These are phyloP conservation scores for Ploceus nigricollis DNA, from an alignment of 2,113 vertebrate genomes.

Conservation along the genomic window DNA sequence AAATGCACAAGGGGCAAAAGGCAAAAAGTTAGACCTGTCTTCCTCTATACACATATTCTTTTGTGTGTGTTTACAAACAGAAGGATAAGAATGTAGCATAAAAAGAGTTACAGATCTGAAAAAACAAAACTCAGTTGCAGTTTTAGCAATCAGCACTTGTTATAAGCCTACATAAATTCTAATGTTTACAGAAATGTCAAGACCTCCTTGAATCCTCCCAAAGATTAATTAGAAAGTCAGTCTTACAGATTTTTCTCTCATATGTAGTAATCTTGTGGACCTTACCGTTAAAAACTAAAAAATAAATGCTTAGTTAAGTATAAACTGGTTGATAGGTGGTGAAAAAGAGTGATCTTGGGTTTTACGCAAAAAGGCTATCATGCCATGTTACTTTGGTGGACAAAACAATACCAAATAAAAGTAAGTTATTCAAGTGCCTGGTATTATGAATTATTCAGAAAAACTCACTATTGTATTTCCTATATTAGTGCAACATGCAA, in stretches of 20 bases:
- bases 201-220: slow-evolving; percentile 67
- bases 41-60: background rate
- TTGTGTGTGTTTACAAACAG: background rate
- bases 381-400: slow-evolving; percentile 62
- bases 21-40: background rate
- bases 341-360: slow-evolving; percentile 63
- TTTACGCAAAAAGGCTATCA: slow-evolving; percentile 60
- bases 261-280: slow-evolving; percentile 69
- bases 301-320: slow-evolving; percentile 77
- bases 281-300: slow-evolving; percentile 74
- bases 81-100: background rate
- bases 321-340: slow-evolving; percentile 67
- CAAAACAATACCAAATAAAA: slow-evolving; percentile 65
- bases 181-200: slow-evolving; percentile 60
- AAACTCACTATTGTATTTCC: background rate
- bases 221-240: slow-evolving; percentile 74
- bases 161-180: slow-evolving; percentile 57
- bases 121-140: slow-evolving; percentile 12
- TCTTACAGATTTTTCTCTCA: slow-evolving; percentile 75
- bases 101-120: background rate
- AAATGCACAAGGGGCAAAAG: background rate
- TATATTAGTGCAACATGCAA: background rate
- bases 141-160: slow-evolving; percentile 50
- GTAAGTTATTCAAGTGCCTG: slow-evolving; percentile 38
- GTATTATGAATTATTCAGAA: slow-evolving; percentile 30